Evolutionary conservation across 2,797 vertebrate species (phyloP).

Genomic region (Phrynocephalus forsythii): DNA sequence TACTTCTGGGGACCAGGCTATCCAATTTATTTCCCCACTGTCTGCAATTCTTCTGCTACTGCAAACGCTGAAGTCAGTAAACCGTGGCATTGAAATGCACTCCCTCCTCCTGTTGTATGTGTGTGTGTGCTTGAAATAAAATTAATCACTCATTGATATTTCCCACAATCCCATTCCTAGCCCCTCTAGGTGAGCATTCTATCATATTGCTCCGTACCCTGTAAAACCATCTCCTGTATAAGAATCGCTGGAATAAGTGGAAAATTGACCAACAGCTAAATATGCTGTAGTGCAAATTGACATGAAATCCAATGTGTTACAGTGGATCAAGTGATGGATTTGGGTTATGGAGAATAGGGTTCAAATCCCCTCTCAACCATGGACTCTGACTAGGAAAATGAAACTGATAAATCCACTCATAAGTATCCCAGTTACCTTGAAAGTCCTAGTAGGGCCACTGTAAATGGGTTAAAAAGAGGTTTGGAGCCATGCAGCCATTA

Average conservation of each 20-base stretch:
- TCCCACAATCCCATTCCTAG: neutral
- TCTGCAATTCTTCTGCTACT: neutral
- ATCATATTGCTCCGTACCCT: neutral
- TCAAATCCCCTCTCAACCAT: too few species aligned
- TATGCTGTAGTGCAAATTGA: neutral
- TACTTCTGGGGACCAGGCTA: neutral
- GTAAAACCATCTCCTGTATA: too few species aligned
- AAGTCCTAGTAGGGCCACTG: too few species aligned
- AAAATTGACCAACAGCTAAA: neutral
- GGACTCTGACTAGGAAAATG: too few species aligned
- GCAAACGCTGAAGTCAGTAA: neutral
- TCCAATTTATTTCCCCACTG: slow-evolving; percentile 5
- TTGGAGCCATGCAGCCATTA: too few species aligned
- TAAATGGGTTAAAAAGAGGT: too few species aligned
- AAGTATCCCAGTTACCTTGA: too few species aligned
- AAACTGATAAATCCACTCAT: too few species aligned
- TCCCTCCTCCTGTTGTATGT: neutral
- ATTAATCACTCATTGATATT: neutral
- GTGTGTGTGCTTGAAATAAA: neutral
- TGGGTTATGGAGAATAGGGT: too few species aligned
- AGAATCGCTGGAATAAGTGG: neutral
- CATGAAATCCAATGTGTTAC: too few species aligned
- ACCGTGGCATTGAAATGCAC: neutral
- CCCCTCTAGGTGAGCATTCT: neutral
- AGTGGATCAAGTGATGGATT: too few species aligned